phyloP scores from a whole-genome alignment of 2,888 invertebrate species.

The Nemurella pictetii region DNA sequence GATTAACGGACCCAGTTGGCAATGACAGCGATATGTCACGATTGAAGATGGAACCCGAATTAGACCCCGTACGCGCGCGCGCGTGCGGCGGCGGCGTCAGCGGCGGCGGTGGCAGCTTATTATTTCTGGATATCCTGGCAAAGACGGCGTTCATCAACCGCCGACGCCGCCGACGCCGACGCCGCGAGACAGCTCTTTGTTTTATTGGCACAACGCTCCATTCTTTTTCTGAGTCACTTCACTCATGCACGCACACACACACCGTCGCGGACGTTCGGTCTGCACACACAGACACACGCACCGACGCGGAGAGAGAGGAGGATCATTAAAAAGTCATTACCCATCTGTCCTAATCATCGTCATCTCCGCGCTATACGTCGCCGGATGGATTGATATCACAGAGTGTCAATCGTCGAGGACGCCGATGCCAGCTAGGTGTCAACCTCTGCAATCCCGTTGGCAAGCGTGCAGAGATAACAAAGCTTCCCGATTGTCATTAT shows the following conservation, averaged over 20 bases:
- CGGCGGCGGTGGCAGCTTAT: no score
- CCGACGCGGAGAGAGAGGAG: neutral
- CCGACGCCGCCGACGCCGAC: no score
- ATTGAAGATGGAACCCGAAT: constrained; percentile 1
- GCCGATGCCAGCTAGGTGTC: neutral
- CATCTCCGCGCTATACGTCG: neutral
- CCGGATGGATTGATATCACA: neutral
- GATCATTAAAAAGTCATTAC: constrained; percentile 24
- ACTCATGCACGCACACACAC: neutral
- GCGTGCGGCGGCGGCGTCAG: no score
- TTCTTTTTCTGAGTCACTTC: neutral
- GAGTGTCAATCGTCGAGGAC: neutral
- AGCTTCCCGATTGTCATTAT: neutral
- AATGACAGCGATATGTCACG: neutral
- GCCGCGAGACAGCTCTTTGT: constrained; percentile 7
- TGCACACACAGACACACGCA: neutral
- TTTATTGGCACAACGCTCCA: neutral
- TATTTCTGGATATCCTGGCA: constrained; percentile 26
- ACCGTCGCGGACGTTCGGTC: neutral
- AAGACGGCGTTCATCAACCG: neutral
- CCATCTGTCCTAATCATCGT: neutral
- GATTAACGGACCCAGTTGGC: constrained; percentile 1
- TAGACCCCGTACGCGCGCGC: neutral
- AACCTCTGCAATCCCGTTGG: neutral
- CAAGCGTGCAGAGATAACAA: neutral